These are phyloP conservation scores for Aplysina aerophoba DNA, from an alignment of 37 sponge, comb jelly and placozoan species.

Conservation along the genomic window DNA sequence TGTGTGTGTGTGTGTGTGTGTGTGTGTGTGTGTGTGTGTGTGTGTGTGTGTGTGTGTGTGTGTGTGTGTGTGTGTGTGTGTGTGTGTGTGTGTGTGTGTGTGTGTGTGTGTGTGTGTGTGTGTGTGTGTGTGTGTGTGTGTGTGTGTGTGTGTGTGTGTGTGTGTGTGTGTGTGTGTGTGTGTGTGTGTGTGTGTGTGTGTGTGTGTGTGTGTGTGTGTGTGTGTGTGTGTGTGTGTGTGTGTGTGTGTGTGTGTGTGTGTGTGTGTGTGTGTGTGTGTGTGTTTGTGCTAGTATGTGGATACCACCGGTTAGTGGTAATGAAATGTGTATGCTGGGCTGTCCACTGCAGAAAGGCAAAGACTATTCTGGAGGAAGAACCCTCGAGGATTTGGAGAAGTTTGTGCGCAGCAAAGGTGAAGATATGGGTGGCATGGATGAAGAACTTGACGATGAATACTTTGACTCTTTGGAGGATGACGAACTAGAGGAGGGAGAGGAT, in stretches of 20 bases:
- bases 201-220: constrained; percentile 33
- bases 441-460: constrained; percentile 20
- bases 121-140: background rate
- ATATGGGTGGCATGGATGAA: constrained; percentile 41
- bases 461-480: constrained; percentile 49
- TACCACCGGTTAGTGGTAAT: no score
- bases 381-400: constrained; percentile 81
- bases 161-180: constrained; percentile 25
- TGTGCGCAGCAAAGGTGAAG: constrained; percentile 60
- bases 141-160: constrained; percentile 36
- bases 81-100: background rate
- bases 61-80: constrained; percentile 31
- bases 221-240: background rate
- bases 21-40: constrained; percentile 33
- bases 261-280: background rate
- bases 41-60: background rate
- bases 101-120: constrained; percentile 31
- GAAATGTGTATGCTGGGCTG: no score
- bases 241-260: constrained; percentile 31
- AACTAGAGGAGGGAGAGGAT: constrained; percentile 15
- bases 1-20: background rate
- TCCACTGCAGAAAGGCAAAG: constrained; percentile 13
- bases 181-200: background rate
- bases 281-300: no score
- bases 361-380: constrained; percentile 89